Evolutionary conservation across 2,888 invertebrate species (phyloP).

Genomic region (Hydraecia micacea): DNA sequence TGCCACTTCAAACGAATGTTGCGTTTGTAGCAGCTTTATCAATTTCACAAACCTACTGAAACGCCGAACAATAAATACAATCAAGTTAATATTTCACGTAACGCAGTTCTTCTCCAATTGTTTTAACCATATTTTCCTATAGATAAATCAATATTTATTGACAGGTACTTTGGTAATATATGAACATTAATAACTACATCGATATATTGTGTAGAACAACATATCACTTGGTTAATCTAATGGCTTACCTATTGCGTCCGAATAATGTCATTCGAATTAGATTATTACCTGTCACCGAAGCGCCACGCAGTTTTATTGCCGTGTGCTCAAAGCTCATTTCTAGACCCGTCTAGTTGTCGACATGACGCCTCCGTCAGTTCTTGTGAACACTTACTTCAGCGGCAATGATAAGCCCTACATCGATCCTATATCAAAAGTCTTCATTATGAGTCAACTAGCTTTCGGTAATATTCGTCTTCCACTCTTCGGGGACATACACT

Average conservation of each 20-base stretch:
- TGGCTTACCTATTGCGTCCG: slow-evolving; percentile 29
- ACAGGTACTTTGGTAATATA: background rate
- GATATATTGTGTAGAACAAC: slow-evolving; percentile 22
- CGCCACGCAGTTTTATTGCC: slow-evolving; percentile 41
- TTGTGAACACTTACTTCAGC: slow-evolving; percentile 75
- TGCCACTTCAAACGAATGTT: slow-evolving; percentile 60
- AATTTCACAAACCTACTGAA: slow-evolving; percentile 43
- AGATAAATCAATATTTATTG: background rate
- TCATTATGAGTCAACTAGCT: slow-evolving; percentile 67
- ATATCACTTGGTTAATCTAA: slow-evolving; percentile 55
- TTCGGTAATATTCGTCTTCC: slow-evolving; percentile 73
- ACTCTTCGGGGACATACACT: slow-evolving; percentile 63
- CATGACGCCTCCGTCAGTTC: slow-evolving; percentile 73
- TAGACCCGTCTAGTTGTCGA: slow-evolving; percentile 26
- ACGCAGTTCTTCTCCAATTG: background rate
- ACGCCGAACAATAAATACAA: slow-evolving; percentile 30
- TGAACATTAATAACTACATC: slow-evolving; percentile 18
- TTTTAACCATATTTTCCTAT: background rate
- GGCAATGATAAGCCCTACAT: slow-evolving; percentile 65
- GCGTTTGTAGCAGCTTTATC: slow-evolving; percentile 65
- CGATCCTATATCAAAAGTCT: slow-evolving; percentile 74
- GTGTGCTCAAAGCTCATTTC: slow-evolving; percentile 35
- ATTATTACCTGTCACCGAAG: slow-evolving; percentile 54
- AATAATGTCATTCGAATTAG: slow-evolving; percentile 59
- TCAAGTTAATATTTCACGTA: slow-evolving; percentile 25